Percentiles rank a stretch among this genome's conserved stretches.
phyloP scores from a whole-genome alignment of 1,140 invertebrate genomes.

The Drosophila sechellia region DNA sequence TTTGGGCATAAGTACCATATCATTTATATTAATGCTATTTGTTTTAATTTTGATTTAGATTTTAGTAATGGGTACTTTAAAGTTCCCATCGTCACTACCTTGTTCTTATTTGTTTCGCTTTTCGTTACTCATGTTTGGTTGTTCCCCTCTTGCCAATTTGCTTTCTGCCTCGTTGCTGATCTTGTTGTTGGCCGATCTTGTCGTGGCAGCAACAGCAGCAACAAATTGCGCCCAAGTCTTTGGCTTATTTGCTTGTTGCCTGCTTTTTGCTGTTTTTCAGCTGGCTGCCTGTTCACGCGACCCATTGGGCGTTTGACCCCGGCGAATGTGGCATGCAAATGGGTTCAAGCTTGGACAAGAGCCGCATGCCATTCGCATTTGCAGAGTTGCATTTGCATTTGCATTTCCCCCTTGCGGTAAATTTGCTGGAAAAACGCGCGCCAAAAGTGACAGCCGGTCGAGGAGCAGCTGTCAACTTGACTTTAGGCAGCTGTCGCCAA shows the following conservation, averaged over 20 bases:
- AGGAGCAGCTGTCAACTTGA: constrained; percentile 59
- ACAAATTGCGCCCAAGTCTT: constrained; percentile 44
- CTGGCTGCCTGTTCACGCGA: constrained; percentile 31
- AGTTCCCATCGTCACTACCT: background rate
- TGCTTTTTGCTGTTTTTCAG: constrained; percentile 19
- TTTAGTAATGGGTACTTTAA: background rate
- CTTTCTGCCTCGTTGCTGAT: constrained; percentile 30
- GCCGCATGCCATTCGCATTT: constrained; percentile 27
- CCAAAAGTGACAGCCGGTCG: constrained; percentile 57
- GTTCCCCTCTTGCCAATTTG: constrained; percentile 58
- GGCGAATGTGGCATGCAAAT: constrained; percentile 50
- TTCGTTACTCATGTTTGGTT: constrained; percentile 15
- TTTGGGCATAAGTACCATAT: too few species aligned
- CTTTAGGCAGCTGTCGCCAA: constrained; percentile 51
- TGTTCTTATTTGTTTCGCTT: constrained; percentile 29
- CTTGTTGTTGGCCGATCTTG: constrained; percentile 45
- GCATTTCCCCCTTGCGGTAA: constrained; percentile 40
- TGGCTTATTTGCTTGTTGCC: constrained; percentile 23
- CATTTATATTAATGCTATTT: background rate
- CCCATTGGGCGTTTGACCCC: constrained; percentile 46
- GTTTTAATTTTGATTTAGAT: background rate
- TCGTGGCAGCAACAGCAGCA: constrained; percentile 15
- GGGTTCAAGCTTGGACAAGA: constrained; percentile 48
- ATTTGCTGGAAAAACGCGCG: constrained; percentile 26
- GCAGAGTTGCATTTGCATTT: constrained; percentile 23